Percentiles rank a stretch among this genome's conserved stretches.
These are phyloP conservation scores for Thryonomys swinderianus DNA, from an alignment of 2,113 vertebrate species.

Conservation along the genomic window DNA sequence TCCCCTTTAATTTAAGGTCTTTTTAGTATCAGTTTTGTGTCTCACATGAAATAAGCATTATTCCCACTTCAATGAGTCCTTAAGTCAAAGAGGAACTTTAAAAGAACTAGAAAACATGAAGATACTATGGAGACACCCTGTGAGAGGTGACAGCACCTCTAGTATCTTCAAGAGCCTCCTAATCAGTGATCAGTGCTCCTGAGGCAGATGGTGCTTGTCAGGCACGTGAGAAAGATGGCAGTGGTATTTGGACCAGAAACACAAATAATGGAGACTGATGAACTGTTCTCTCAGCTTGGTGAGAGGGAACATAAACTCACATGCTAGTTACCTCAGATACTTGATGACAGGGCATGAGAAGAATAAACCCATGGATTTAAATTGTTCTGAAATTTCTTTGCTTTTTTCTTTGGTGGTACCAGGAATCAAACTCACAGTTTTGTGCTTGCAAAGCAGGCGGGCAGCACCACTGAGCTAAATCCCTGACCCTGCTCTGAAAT, in stretches of 20 bases:
- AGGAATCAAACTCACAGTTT: too few species aligned
- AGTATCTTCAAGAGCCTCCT: not conserved
- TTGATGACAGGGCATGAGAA: not conserved
- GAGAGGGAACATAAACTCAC: not conserved
- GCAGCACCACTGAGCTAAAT: too few species aligned
- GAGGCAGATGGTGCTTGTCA: not conserved
- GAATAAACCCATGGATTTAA: not conserved
- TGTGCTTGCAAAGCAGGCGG: too few species aligned
- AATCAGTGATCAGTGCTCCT: not conserved
- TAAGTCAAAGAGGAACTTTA: constrained; percentile 16
- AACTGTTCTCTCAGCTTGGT: not conserved
- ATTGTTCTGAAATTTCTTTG: not conserved
- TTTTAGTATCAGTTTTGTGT: not conserved
- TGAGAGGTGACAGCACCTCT: not conserved
- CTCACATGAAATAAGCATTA: not conserved
- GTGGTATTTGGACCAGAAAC: not conserved
- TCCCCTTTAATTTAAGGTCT: not conserved
- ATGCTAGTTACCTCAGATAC: not conserved
- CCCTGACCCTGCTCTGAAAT: not conserved
- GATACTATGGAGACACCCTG: not conserved
- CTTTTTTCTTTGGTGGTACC: too few species aligned
- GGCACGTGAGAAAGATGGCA: not conserved
- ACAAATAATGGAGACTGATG: not conserved
- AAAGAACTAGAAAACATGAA: not conserved
- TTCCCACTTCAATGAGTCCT: not conserved